Percentiles rank a stretch among this genome's conserved stretches.
These are phyloP conservation scores for Philotrypesis tridentata DNA, from an alignment of 1,140 invertebrate genomes.

Conservation along the genomic window DNA sequence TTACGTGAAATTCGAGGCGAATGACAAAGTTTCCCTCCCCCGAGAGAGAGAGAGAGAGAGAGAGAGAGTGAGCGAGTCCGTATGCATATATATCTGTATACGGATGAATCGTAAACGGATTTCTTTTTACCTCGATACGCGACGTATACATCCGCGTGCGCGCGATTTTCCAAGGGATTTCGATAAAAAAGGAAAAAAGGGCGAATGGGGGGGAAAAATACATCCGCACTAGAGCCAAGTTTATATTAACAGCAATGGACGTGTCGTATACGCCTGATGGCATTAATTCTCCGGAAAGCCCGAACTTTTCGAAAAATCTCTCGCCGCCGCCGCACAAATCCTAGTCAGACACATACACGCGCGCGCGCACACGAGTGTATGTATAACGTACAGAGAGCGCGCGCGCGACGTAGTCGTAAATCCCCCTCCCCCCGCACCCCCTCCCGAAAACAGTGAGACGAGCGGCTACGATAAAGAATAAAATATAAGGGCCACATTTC, in stretches of 20 bases:
- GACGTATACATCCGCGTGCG: no score
- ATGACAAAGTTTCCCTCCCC: background rate
- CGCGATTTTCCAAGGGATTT: no score
- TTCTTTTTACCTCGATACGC: no score
- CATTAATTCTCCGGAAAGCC: background rate
- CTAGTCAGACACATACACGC: no score
- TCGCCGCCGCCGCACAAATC: background rate
- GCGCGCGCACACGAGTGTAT: no score
- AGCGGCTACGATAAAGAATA: background rate
- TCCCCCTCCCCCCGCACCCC: no score
- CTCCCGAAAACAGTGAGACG: background rate
- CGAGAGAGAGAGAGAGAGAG: no score
- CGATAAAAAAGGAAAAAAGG: no score
- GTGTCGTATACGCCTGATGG: background rate
- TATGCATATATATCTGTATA: background rate
- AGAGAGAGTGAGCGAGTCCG: no score
- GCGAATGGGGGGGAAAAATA: no score
- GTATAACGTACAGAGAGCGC: no score
- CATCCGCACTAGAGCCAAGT: background rate
- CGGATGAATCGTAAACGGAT: background rate
- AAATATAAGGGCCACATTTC: constrained; percentile 21
- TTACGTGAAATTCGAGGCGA: constrained; percentile 3
- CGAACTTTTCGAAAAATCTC: background rate
- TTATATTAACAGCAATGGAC: background rate
- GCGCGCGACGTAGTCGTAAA: background rate